Evolutionary conservation across 2,113 vertebrate species (phyloP).

Genomic region (Ramphastos sulfuratus): DNA sequence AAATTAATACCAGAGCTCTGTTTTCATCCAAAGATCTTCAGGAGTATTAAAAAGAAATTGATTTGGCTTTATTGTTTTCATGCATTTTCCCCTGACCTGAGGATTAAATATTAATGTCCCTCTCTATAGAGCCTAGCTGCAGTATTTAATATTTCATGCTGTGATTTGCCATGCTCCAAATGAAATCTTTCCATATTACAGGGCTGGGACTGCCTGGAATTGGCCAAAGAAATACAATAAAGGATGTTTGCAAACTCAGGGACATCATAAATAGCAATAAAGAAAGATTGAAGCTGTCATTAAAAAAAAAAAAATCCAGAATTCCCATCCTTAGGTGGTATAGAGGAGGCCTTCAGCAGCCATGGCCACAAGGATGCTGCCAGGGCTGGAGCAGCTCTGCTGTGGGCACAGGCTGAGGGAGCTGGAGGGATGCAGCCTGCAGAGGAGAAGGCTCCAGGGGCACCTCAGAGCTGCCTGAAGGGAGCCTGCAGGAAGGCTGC

Average conservation of each 20-base stretch:
- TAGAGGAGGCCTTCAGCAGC: too few relatives aligned
- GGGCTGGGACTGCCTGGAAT: background rate
- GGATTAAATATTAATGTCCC: conserved; percentile 51
- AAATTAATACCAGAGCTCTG: background rate
- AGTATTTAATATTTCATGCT: conserved; percentile 53
- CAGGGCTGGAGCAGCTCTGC: too few relatives aligned
- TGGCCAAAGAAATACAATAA: conserved; percentile 22
- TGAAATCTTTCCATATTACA: conserved; percentile 6
- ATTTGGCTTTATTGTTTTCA: conserved; percentile 24
- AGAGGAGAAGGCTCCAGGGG: too few relatives aligned
- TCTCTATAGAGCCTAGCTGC: background rate
- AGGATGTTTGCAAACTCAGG: background rate
- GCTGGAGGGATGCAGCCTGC: too few relatives aligned
- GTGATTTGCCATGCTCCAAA: conserved; percentile 25
- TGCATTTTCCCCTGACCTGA: conserved; percentile 20
- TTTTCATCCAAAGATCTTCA: background rate
- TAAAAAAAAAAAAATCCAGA: background rate
- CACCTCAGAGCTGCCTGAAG: too few relatives aligned
- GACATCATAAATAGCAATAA: background rate
- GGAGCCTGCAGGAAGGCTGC: too few relatives aligned
- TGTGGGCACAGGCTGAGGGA: too few relatives aligned
- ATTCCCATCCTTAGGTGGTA: background rate
- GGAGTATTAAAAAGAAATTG: conserved; percentile 7
- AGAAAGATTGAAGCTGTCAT: background rate
- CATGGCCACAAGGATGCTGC: too few relatives aligned